Percentiles rank a stretch among this genome's conserved stretches.
Evolutionary conservation across 2,113 vertebrate genomes (phyloP).

Genomic region (Lepisosteus oculatus): DNA sequence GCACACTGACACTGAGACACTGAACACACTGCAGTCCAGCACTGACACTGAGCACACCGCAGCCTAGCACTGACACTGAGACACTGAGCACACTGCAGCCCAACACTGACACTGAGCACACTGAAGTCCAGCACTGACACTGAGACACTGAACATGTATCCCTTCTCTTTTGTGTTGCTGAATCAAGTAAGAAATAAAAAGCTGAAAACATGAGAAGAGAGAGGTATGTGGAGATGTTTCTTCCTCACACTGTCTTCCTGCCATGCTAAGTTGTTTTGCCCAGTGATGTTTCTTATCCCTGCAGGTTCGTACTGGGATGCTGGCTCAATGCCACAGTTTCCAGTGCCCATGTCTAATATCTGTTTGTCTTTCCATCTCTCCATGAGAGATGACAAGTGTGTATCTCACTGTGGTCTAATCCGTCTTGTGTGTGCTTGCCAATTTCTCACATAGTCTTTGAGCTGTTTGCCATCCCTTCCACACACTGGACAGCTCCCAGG

Average conservation of each 20-base stretch:
- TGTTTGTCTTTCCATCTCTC: constrained; percentile 39
- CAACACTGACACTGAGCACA: no score
- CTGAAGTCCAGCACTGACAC: no score
- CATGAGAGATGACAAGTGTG: constrained; percentile 25
- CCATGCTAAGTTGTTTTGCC: background rate
- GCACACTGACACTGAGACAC: no score
- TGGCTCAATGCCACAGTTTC: constrained; percentile 44
- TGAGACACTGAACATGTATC: no score
- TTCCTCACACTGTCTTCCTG: no score
- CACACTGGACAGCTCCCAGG: no score
- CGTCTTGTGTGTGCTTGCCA: constrained; percentile 47
- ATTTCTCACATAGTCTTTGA: constrained; percentile 50
- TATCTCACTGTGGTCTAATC: constrained; percentile 16
- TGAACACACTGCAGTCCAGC: no score
- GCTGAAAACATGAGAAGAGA: constrained; percentile 8
- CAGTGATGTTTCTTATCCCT: constrained; percentile 38
- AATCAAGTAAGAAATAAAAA: background rate
- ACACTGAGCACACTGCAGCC: no score
- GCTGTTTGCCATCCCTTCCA: background rate
- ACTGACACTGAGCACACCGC: no score
- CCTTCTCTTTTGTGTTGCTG: background rate
- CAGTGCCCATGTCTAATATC: constrained; percentile 28
- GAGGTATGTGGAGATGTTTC: no score
- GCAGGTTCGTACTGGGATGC: constrained; percentile 24
- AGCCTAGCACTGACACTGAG: no score